A percentile compares a stretch with the other conserved stretches of the same genome.
These are phyloP conservation scores for Tonatia bakeri DNA, from an alignment of 2,113 vertebrate species.

Conservation along the genomic window DNA sequence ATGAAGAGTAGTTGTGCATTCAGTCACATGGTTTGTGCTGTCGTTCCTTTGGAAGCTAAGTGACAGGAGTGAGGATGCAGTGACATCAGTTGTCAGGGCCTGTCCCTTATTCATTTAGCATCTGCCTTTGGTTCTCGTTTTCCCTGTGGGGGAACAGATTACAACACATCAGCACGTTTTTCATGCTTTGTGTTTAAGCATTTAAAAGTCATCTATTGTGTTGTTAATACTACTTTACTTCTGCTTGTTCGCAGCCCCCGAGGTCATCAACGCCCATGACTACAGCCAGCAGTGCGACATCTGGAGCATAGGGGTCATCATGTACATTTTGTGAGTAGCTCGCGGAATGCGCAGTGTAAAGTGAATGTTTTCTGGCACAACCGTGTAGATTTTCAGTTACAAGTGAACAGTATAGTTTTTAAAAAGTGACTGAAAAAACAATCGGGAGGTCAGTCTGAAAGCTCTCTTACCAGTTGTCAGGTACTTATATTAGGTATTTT, in stretches of 20 bases:
- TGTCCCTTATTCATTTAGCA: conserved; percentile 86
- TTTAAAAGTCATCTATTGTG: conserved; percentile 80
- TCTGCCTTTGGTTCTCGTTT: conserved; percentile 80
- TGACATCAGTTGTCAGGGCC: conserved; percentile 78
- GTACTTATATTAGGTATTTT: neutral
- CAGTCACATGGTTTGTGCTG: conserved; percentile 54
- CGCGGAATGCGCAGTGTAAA: conserved; percentile 77
- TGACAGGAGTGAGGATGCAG: conserved; percentile 70
- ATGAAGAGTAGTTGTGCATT: conserved; percentile 49
- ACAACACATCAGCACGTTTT: conserved; percentile 80
- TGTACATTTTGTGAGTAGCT: conserved; percentile 92
- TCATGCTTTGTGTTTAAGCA: conserved; percentile 81
- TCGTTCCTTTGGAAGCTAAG: conserved; percentile 67
- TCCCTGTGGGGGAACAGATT: conserved; percentile 80
- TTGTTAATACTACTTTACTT: conserved; percentile 84
- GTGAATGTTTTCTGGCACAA: conserved; percentile 38
- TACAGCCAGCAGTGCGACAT: conserved; percentile 92
- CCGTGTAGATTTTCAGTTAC: conserved; percentile 16
- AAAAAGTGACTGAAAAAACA: conserved; percentile 20
- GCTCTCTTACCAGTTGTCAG: neutral
- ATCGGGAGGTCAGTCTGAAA: neutral
- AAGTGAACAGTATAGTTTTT: neutral
- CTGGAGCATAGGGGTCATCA: conserved; percentile 94
- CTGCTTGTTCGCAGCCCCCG: conserved; percentile 88
- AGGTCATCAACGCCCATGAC: conserved; percentile 89